These are phyloP conservation scores for Dipodomys spectabilis DNA, from an alignment of 2,113 vertebrate species.

Conservation along the genomic window DNA sequence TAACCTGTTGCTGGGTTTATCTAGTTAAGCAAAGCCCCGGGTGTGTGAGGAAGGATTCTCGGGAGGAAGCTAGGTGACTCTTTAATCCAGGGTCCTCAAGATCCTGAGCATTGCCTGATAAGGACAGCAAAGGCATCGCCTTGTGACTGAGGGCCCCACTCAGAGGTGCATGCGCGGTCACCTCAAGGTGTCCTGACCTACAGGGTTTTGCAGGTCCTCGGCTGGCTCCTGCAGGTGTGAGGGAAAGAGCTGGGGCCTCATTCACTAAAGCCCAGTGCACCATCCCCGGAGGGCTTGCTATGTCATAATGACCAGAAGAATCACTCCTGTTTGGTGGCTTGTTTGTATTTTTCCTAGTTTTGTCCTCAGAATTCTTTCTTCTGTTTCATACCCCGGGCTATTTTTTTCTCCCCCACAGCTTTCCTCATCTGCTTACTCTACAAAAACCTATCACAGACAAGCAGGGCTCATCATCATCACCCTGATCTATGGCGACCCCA, in stretches of 20 bases:
- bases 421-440: too few species aligned
- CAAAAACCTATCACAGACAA: too few species aligned
- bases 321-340: too few species aligned
- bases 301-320: not conserved
- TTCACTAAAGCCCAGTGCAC: not conserved
- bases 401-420: too few species aligned
- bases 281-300: not conserved
- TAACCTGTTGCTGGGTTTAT: not conserved
- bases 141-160: not conserved
- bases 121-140: not conserved
- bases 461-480: too few species aligned
- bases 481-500: too few species aligned
- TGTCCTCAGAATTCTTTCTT: too few species aligned
- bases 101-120: not conserved
- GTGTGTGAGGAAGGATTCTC: not conserved
- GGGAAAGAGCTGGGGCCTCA: not conserved
- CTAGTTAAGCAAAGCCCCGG: not conserved
- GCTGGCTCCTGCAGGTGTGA: not conserved
- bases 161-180: not conserved
- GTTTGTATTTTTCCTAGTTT: too few species aligned
- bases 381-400: too few species aligned
- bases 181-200: not conserved
- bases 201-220: not conserved
- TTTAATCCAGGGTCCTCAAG: not conserved
- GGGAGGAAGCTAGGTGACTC: not conserved